Conservation (phyloP, 2,797 vertebrate species). For the Salmo trutta region DNA sequence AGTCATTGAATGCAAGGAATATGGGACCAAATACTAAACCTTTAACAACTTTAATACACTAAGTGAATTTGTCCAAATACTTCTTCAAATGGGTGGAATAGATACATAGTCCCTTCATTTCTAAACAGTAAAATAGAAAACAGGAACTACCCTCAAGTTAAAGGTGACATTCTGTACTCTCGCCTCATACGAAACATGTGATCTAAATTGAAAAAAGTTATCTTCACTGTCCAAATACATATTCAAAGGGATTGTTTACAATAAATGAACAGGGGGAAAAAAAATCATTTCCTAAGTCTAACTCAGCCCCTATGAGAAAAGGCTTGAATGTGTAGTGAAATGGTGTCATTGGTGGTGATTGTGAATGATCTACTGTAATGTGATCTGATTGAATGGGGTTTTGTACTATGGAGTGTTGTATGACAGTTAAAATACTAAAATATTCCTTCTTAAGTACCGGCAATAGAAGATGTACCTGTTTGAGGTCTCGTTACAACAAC, state of each 20-base stretch:
- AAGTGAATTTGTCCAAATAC: background rate
- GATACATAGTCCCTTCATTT: background rate
- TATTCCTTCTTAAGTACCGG: background rate
- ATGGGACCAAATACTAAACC: background rate
- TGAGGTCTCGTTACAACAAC: background rate
- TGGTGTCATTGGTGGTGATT: too few species aligned
- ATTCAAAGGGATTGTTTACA: background rate
- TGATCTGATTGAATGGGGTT: constrained; percentile 13
- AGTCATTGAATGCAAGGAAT: background rate
- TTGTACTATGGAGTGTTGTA: background rate
- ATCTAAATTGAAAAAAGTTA: background rate
- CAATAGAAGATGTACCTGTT: constrained; percentile 1
- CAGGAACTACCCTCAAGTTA: background rate
- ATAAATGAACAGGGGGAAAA: too few species aligned
- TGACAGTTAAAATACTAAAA: constrained; percentile 27
- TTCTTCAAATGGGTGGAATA: background rate
- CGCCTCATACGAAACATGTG: background rate
- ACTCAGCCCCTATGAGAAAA: too few species aligned
- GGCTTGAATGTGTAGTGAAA: too few species aligned
- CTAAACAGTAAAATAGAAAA: background rate
- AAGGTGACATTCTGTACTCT: background rate
- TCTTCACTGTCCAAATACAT: background rate
- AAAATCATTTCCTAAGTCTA: too few species aligned
- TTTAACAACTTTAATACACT: background rate
- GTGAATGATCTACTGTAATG: background rate